Base-by-base conservation (phyloP, 2,888 invertebrate genomes). In the Coenonympha arcania region DNA sequence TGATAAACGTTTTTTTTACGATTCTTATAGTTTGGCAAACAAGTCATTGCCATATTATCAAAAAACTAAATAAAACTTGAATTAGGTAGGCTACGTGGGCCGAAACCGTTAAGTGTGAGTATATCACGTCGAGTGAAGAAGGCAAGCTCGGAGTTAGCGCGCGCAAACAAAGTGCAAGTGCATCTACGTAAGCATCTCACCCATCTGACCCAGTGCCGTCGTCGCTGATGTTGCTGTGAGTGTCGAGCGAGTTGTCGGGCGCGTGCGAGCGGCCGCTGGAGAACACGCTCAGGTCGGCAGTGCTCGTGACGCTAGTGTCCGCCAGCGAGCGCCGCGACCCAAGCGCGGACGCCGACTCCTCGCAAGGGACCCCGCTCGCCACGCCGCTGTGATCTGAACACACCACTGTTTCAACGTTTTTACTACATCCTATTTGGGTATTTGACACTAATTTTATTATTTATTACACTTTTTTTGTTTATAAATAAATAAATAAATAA, bases 221-320 rank as follows among this genome's bases (percentile, higher is more conserved):
- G 74, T 91, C 92, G 64, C 91, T 92, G 76, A 91, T 89, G 78
- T 91, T 91, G 83, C 92, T 92, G 76, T 92, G 92, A 13, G 92
- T 91, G 76, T 92, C 92, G 56, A 91, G 85, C 62, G 92, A 91
- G 83, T 92, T 92, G 73, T 92, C 92, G 48, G 90, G 89, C 34
- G 90, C 91, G 69, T 92, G 92, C 8, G 92, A 92, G 46, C 91
- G 87, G 8, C 91, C 92, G 64, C 90, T 90, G 15, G 92, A 92
- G 79, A 94, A 92, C 58, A 93, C 92, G 62, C 93, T 93, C 52
- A 94, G 86, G 73, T 94, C 93, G 0, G 94, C 93, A 0, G 94
- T 94, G 43, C 93, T 94, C 22, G 94, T 94, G 45, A 94, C 92
- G 63, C 93, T 93, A 16, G 94, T 94, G 71, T 93, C 94, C 13